Base-by-base conservation (phyloP, 2,888 invertebrate genomes). In the Halictus ligatus region DNA sequence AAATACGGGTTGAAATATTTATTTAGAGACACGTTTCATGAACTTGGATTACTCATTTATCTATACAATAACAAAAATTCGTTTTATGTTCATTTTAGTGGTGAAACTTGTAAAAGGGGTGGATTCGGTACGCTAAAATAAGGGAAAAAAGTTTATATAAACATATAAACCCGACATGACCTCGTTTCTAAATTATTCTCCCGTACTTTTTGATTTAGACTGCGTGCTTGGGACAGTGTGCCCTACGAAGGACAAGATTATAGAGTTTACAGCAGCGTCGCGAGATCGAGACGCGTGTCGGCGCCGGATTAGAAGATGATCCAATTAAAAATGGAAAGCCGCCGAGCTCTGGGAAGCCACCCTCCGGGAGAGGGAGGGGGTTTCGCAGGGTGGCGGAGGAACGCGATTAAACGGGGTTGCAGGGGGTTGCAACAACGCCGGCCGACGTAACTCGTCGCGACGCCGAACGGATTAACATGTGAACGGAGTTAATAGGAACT, bases 401-500 rank as follows among this genome's bases (percentile, higher is more conserved):
- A 71, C 43, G 71, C 40, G 71, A 71, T 71, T 71, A 71, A 71
- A 21, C n/a, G 40, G 40, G 64, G 12, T 60, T n/a, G 58, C 0
- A 8, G n/a, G 69, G 29, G 18, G 21, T 43, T 21, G 43, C 71
- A 50, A 79, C 25, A 64, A 72, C 72, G 48, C 13, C 15, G 48
- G 21, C 8, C 25, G 71, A 43, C 73, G 74, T 58, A 77, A 82
- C 82, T 77, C 40, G 67, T 43, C 67, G 83, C 54, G 83, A 78
- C 81, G 79, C 48, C 81, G 74, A 74, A 58, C 83, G 84, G 84
- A 82, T 84, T 82, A 84, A 82, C 83, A 82, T 76, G 82, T 67
- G 76, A 76, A 77, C 73, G 48, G 82, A 82, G 77, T 84, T 82
- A 82, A 74, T 82, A 74, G 73, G 83, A 84, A 71, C 73, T 77